Conservation (phyloP, 2,888 invertebrate species). For the Salticus scenicus region DNA sequence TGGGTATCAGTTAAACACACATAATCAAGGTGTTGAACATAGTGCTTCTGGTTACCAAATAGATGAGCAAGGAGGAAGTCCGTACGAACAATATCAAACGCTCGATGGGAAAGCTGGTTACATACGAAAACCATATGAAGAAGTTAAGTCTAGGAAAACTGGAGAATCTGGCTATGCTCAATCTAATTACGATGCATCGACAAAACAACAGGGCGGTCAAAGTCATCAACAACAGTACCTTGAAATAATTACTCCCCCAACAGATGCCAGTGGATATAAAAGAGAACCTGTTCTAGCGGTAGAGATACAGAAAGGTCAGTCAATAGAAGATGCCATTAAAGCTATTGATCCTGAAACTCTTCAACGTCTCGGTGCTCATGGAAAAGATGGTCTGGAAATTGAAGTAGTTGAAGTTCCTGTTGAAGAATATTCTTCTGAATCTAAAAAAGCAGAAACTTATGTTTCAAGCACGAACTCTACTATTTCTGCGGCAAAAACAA, state of each 20-base stretch:
- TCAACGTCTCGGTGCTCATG: constrained; percentile 45
- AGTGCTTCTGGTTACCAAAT: constrained; percentile 25
- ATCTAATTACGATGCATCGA: not conserved
- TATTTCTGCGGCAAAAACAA: not conserved
- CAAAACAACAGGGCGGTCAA: not conserved
- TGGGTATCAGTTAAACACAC: constrained; percentile 21
- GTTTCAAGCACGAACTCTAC: constrained; percentile 36
- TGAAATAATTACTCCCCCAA: constrained; percentile 34
- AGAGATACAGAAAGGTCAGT: constrained; percentile 56
- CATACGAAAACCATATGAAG: not conserved
- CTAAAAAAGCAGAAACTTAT: constrained; percentile 54
- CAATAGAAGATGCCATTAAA: constrained; percentile 62
- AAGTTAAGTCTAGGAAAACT: not conserved
- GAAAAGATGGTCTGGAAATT: constrained; percentile 61
- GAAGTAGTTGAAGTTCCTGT: constrained; percentile 62
- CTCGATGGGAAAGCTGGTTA: constrained; percentile 12
- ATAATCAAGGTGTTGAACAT: constrained; percentile 18
- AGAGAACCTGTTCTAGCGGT: constrained; percentile 61
- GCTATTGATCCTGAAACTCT: constrained; percentile 52
- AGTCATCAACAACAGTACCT: constrained; percentile 38
- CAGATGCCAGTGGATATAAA: constrained; percentile 42
- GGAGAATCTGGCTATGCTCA: not conserved
- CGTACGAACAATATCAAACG: constrained; percentile 13
- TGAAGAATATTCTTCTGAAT: constrained; percentile 57
- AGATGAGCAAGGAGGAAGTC: constrained; percentile 10